phyloP scores from a whole-genome alignment of 1,140 invertebrate genomes.

The Apis florea region DNA sequence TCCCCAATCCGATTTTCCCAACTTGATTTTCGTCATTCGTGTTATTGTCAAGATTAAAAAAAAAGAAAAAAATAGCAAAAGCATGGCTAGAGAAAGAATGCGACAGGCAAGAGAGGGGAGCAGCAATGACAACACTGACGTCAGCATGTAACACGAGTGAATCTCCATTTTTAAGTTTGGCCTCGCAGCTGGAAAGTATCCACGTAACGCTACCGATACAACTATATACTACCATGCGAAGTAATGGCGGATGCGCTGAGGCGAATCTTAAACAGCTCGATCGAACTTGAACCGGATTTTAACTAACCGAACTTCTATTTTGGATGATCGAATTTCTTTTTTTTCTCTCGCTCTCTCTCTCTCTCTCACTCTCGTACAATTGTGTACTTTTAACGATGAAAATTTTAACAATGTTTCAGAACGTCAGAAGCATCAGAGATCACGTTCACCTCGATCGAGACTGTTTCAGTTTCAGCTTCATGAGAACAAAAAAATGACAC shows the following conservation, averaged over 20 bases:
- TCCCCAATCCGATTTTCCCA: too few species aligned
- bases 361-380: too few species aligned
- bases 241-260: conserved; percentile 31
- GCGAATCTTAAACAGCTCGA: conserved; percentile 15
- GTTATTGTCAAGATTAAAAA: too few species aligned
- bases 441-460: neutral
- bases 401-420: neutral
- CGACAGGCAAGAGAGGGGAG: neutral
- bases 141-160: conserved; percentile 24
- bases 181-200: conserved; percentile 75
- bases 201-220: conserved; percentile 59
- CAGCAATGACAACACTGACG: conserved; percentile 10
- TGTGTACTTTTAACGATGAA: neutral
- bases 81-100: neutral
- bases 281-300: neutral
- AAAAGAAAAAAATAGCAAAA: neutral
- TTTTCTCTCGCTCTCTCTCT: too few species aligned
- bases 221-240: conserved; percentile 61
- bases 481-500: too few species aligned
- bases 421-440: neutral
- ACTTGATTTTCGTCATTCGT: too few species aligned
- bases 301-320: neutral
- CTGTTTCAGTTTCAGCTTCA: neutral
- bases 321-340: neutral
- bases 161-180: conserved; percentile 59